Percentiles rank a stretch among this genome's conserved stretches.
phyloP scores from a whole-genome alignment of 2,113 vertebrate genomes.

The Lagopus leucura region DNA sequence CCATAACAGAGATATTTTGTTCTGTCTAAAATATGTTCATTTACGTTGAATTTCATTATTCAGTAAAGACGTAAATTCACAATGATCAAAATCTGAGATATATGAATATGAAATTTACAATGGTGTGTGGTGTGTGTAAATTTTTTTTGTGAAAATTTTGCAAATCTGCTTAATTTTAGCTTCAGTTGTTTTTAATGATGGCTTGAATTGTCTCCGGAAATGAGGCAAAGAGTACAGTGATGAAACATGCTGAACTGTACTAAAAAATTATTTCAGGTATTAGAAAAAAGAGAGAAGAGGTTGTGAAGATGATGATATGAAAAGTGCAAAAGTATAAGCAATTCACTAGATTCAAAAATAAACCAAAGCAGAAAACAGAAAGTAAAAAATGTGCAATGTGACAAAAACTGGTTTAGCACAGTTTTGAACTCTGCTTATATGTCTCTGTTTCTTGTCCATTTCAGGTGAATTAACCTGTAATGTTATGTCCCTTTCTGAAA shows the following conservation, averaged over 20 bases:
- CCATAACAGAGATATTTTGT: neutral
- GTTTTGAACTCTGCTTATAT: neutral
- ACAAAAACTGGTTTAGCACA: neutral
- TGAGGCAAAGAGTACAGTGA: neutral
- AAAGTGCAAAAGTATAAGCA: neutral
- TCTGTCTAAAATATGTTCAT: neutral
- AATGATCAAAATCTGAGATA: accelerated
- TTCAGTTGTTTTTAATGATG: neutral
- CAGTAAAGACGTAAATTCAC: neutral
- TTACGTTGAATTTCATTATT: neutral
- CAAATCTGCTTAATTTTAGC: neutral
- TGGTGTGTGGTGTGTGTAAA: accelerated
- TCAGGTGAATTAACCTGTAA: neutral
- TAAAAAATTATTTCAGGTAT: neutral
- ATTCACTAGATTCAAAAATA: neutral
- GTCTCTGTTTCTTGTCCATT: neutral
- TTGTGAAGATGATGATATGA: neutral
- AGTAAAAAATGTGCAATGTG: neutral
- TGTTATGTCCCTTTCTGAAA: neutral
- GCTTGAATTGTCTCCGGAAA: neutral
- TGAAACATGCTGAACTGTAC: neutral
- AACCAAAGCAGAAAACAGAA: neutral
- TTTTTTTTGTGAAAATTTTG: neutral
- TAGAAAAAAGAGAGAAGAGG: neutral
- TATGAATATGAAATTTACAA: neutral